These are phyloP conservation scores for Dryobates pubescens DNA, from an alignment of 2,797 vertebrate species.

Conservation along the genomic window DNA sequence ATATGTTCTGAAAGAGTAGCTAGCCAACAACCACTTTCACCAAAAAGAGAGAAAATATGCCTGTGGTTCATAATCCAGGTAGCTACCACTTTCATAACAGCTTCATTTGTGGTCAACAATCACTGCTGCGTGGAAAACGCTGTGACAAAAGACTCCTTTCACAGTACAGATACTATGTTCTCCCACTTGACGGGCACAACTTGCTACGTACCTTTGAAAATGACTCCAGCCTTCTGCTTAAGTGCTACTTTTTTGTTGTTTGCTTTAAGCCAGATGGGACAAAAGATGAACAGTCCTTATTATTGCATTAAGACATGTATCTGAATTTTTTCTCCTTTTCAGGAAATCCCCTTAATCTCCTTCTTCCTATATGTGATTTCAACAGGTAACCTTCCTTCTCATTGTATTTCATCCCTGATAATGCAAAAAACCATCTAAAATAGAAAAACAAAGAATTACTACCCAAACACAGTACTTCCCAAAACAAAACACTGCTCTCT, in stretches of 20 bases:
- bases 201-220: background rate
- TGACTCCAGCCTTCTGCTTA: background rate
- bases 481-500: slow-evolving; percentile 38
- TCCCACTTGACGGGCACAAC: background rate
- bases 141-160: background rate
- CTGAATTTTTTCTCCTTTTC: background rate
- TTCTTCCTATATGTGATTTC: background rate
- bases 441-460: background rate
- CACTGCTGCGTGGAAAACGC: background rate
- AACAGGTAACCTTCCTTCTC: background rate
- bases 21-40: background rate
- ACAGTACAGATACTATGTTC: fast-evolving
- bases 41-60: background rate
- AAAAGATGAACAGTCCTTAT: background rate
- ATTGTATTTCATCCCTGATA: background rate
- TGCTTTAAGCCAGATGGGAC: background rate
- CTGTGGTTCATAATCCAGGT: background rate
- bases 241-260: background rate
- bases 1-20: background rate
- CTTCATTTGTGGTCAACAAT: background rate
- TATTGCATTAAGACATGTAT: background rate
- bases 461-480: fast-evolving
- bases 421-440: background rate
- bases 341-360: background rate
- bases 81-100: background rate